Evolutionary conservation across 2,888 invertebrate genomes (phyloP).

Genomic region (Pollenia labialis): DNA sequence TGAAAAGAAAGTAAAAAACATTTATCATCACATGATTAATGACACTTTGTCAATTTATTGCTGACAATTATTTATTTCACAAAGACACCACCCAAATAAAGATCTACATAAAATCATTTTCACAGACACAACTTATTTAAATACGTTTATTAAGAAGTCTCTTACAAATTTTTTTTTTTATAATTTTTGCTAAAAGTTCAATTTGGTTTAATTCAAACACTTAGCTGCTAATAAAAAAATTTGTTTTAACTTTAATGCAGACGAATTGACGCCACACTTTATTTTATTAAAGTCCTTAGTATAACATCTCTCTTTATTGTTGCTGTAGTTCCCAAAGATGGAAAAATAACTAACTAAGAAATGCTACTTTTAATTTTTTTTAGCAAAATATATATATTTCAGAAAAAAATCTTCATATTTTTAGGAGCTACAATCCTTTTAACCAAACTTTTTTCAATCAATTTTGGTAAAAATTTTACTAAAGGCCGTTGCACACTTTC

Average conservation of each 20-base stretch:
- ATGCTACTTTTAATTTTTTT: no score
- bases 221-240: background rate
- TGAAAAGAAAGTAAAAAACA: background rate
- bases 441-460: no score
- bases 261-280: background rate
- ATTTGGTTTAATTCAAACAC: conserved; percentile 4
- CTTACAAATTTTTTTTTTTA: no score
- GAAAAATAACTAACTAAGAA: no score
- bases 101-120: background rate
- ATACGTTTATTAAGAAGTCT: background rate
- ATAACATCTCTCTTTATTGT: background rate
- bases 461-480: no score
- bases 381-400: no score
- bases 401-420: no score
- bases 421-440: no score
- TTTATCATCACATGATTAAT: conserved; percentile 9
- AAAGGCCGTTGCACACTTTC: no score
- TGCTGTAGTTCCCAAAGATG: no score
- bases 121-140: background rate
- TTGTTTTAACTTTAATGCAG: background rate
- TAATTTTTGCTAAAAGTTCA: background rate
- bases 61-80: conserved; percentile 1
- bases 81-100: background rate
- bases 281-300: background rate
- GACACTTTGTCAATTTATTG: background rate